Conservation (phyloP, 2,888 invertebrate genomes). For the Metallyticus violacea region DNA sequence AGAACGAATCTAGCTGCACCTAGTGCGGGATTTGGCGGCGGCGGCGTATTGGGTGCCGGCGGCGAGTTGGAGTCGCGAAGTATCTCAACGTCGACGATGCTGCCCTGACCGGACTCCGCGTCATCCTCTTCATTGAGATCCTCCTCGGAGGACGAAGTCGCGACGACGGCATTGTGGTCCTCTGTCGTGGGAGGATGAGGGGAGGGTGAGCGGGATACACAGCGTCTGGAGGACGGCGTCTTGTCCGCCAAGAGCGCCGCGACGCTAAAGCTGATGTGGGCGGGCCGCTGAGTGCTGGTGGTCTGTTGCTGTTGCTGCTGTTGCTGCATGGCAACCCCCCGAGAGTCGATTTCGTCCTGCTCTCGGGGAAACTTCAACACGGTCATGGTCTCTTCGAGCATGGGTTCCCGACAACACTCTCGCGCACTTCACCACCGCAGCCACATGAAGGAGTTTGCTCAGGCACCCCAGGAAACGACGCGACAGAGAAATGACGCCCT, state of each 20-base stretch:
- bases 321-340: slow-evolving; percentile 23
- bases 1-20: slow-evolving; percentile 14
- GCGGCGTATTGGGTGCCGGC: slow-evolving; percentile 16
- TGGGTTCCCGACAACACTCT: slow-evolving; percentile 33
- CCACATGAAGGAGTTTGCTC: slow-evolving; percentile 35
- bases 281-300: slow-evolving; percentile 48
- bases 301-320: background rate
- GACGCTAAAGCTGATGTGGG: slow-evolving; percentile 71
- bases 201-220: slow-evolving; percentile 36
- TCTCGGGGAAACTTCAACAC: slow-evolving; percentile 28
- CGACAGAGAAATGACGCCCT: too few species aligned
- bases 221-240: slow-evolving; percentile 45
- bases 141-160: slow-evolving; percentile 55
- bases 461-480: background rate
- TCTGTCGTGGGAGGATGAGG: too few species aligned
- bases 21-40: background rate
- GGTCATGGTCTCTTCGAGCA: slow-evolving; percentile 32
- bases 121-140: slow-evolving; percentile 66
- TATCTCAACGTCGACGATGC: slow-evolving; percentile 78
- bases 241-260: slow-evolving; percentile 70
- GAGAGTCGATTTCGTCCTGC: background rate
- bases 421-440: slow-evolving; percentile 34
- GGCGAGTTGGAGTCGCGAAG: slow-evolving; percentile 41
- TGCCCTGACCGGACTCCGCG: slow-evolving; percentile 50
- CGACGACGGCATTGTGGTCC: too few species aligned